Evolutionary conservation across 1,140 invertebrate genomes (phyloP), one percentile per base, ranked within the genome.

Genomic region (Drosophila navojoa): DNA sequence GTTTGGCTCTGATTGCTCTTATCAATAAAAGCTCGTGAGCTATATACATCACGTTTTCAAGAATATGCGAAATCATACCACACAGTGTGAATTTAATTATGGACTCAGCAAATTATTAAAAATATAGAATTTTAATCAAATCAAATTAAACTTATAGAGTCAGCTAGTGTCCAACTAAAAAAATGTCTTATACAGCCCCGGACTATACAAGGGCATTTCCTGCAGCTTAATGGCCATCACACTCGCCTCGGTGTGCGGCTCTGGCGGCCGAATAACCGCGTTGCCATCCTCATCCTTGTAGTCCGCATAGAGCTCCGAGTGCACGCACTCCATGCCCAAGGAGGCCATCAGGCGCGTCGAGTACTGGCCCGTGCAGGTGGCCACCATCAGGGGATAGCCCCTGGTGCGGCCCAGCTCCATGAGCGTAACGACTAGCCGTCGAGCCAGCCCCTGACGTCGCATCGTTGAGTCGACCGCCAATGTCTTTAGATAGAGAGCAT

Each of bases 161-260:
- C 27, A 5, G 5, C 27, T 29, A 0, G 0, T 29, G 4, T 29
- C 27, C 27, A 0, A 32, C 32, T 32, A 32, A 15, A 58, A 58
- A 45, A 58, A 58, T 16, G 55, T 58, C 55, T 58, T 58, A 29
- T 58, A 58, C 0, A 58, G 19, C 13, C 55, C 55, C 40, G 55
- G 55, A 15, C 40, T 58, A 29, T 58, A 58, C 1, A 35, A n/a
- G n/a, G 55, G 38, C 19, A 45, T 52, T 25, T 27, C 38, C n/a
- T 76, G 92, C 67, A 93, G 79, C 76, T 81, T 66, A 3, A 84
- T 71, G 13, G 62, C 79, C 76, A 87, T 64, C 2, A 87, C 67
- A 35, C 50, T 64, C 42, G 63, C 77, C 4, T 64, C 58, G 15
- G 63, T 84, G 53, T 87, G 84, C 0, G 84, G 84, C 0, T 35